Evolutionary conservation across 1,140 invertebrate species (phyloP).

Genomic region (Mya arenaria): DNA sequence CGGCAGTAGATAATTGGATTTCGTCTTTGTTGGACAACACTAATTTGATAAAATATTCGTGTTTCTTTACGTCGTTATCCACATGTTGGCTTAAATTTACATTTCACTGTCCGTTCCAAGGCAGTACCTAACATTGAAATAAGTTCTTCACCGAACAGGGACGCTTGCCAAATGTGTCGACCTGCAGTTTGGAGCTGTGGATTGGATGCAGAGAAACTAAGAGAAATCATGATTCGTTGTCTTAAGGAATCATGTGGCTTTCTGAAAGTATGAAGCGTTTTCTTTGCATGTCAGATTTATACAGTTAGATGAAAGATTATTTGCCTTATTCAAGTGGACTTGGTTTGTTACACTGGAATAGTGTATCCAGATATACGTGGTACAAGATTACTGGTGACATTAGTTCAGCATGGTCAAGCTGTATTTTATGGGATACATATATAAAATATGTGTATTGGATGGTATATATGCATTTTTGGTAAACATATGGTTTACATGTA

Average conservation of each 20-base stretch:
- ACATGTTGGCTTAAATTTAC: no score
- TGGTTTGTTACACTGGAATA: conserved; percentile 3
- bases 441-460: no score
- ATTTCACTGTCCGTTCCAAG: no score
- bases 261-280: conserved; percentile 10
- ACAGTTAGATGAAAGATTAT: conserved; percentile 16
- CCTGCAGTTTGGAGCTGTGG: conserved; percentile 1
- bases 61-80: no score
- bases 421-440: conserved; percentile 8
- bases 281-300: conserved; percentile 11
- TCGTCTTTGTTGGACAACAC: no score
- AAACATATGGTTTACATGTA: no score
- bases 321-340: background rate
- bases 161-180: conserved; percentile 7
- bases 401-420: background rate
- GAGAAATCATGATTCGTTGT: background rate
- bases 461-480: no score
- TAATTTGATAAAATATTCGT: no score
- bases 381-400: conserved; percentile 10
- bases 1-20: no score
- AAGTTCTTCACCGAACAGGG: conserved; percentile 1
- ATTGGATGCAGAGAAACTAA: conserved; percentile 5
- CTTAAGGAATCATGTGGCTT: conserved; percentile 7
- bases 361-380: background rate
- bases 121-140: no score